Evolutionary conservation across 2,888 invertebrate genomes (phyloP).

Genomic region (Agrochola macilenta): DNA sequence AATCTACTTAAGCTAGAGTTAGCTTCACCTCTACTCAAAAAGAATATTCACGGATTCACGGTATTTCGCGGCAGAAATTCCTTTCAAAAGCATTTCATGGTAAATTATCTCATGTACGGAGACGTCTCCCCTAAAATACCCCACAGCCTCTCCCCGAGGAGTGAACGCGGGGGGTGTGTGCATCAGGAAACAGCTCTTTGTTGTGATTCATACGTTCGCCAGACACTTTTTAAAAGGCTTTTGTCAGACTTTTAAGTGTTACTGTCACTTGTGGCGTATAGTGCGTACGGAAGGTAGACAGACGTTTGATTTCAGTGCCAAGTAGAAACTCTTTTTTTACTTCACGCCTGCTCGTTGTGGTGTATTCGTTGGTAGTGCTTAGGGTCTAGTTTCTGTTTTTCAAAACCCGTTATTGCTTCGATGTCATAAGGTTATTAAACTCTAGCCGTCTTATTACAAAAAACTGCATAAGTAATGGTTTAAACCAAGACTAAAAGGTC

Average conservation of each 20-base stretch:
- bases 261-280: constrained; percentile 69
- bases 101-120: constrained; percentile 57
- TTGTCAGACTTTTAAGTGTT: constrained; percentile 83
- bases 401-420: too few species aligned
- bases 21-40: background rate
- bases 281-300: constrained; percentile 43
- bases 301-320: constrained; percentile 25
- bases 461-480: too few species aligned
- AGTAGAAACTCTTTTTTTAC: constrained; percentile 6
- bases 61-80: constrained; percentile 26
- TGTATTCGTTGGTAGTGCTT: background rate
- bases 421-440: background rate
- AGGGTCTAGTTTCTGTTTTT: background rate
- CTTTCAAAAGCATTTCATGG: constrained; percentile 42
- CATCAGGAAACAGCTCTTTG: constrained; percentile 75
- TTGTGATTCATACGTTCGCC: constrained; percentile 82
- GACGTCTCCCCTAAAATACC: constrained; percentile 52
- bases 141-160: constrained; percentile 47
- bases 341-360: constrained; percentile 21
- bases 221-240: constrained; percentile 87
- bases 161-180: constrained; percentile 23
- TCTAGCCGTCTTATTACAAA: too few species aligned
- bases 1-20: background rate
- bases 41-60: constrained; percentile 24
- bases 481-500: too few species aligned